These are phyloP conservation scores for Clarias gariepinus DNA, from an alignment of 2,113 vertebrate genomes.

Conservation along the genomic window DNA sequence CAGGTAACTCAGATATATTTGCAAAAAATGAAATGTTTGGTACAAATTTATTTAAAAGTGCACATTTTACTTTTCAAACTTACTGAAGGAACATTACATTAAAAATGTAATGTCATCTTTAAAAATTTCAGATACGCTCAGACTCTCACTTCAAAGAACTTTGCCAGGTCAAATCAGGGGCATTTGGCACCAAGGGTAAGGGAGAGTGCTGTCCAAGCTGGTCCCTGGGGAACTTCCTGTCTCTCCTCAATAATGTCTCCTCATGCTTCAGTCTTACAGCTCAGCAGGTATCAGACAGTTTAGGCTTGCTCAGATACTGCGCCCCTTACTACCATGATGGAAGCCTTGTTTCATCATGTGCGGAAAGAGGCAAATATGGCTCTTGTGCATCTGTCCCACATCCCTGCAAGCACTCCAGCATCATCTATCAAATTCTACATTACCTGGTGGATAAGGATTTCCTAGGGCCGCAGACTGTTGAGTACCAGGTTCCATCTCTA, in stretches of 20 bases:
- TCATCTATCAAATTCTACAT: slow-evolving; percentile 91
- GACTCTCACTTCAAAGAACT: slow-evolving; percentile 84
- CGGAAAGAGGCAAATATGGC: slow-evolving; percentile 73
- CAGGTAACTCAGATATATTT: slow-evolving; percentile 76
- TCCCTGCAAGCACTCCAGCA: slow-evolving; percentile 81
- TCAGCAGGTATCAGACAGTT: slow-evolving; percentile 82
- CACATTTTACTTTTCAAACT: neutral
- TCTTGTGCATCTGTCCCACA: slow-evolving; percentile 85
- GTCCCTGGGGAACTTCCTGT: slow-evolving; percentile 95
- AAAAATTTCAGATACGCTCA: slow-evolving; percentile 83
- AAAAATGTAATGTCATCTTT: neutral
- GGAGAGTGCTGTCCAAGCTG: slow-evolving; percentile 92
- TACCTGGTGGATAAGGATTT: slow-evolving; percentile 95
- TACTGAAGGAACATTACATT: neutral
- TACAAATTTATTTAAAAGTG: neutral
- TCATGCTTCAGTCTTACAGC: slow-evolving; percentile 87
- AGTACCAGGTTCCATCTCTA: slow-evolving; percentile 94
- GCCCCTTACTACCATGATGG: slow-evolving; percentile 88
- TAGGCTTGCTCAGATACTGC: slow-evolving; percentile 86
- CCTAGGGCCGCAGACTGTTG: slow-evolving; percentile 88
- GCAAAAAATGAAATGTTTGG: neutral
- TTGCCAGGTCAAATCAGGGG: slow-evolving; percentile 74
- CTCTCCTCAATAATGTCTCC: slow-evolving; percentile 88
- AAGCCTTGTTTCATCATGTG: slow-evolving; percentile 79
- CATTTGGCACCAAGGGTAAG: slow-evolving; percentile 60